phyloP scores from a whole-genome alignment of 92 coral and sea anemone genomes.

The Siderastrea radians region DNA sequence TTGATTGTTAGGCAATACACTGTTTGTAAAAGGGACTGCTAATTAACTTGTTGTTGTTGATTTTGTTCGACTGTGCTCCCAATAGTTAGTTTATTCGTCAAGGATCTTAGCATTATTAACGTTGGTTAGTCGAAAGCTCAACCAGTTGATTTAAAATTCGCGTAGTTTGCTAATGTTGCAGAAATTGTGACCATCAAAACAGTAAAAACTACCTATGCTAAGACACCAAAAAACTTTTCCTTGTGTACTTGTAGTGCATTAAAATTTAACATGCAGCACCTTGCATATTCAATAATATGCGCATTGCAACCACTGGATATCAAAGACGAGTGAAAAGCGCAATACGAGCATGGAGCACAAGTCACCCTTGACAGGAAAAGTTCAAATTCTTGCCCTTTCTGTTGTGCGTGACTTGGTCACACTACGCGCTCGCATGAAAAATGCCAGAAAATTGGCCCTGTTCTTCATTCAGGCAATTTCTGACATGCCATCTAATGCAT shows the following conservation, averaged over 20 bases:
- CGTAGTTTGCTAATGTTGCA: background rate
- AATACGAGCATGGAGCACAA: background rate
- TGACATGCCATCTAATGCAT: no score
- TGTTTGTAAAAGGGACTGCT: conserved; percentile 2
- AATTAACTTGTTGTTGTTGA: background rate
- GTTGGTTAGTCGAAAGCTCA: background rate
- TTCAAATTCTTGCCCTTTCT: no score
- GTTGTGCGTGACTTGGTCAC: no score
- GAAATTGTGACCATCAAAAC: conserved; percentile 3
- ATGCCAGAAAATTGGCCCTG: no score
- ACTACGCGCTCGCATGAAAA: background rate
- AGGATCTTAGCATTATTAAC: background rate
- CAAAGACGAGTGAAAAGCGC: background rate
- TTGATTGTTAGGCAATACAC: background rate
- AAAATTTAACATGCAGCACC: no score
- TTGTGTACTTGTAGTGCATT: background rate
- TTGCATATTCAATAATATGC: no score
- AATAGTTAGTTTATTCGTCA: background rate
- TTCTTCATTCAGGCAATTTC: no score
- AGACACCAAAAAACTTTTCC: background rate
- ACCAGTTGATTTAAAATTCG: conserved; percentile 1
- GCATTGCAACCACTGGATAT: background rate
- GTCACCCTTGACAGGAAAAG: background rate
- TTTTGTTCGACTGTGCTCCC: conserved; percentile 1
- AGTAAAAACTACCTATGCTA: background rate